These are phyloP conservation scores for Otocyon megalotis DNA, from an alignment of 2,113 vertebrate species.

Conservation along the genomic window DNA sequence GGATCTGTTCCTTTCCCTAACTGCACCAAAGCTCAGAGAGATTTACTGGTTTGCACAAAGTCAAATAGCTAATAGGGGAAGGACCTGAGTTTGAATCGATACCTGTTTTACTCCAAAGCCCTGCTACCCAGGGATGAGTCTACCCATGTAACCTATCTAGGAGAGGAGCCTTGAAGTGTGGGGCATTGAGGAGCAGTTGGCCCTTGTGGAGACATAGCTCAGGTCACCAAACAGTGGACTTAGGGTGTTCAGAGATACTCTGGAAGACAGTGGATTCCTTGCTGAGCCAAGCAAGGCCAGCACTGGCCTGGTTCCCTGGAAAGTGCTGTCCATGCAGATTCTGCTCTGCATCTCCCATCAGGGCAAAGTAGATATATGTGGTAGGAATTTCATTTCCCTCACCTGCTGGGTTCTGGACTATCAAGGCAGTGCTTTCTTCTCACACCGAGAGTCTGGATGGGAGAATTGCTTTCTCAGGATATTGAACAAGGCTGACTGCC, in stretches of 20 bases:
- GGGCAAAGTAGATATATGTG: not conserved
- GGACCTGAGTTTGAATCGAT: not conserved
- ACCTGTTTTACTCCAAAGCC: not conserved
- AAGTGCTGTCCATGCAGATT: not conserved
- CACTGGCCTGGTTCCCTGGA: not conserved
- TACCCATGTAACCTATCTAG: not conserved
- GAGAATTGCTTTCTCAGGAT: not conserved
- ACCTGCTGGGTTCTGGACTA: not conserved
- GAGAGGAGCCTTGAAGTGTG: not conserved
- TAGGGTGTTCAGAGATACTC: not conserved
- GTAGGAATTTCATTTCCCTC: slow-evolving; percentile 3
- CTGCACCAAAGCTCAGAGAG: not conserved
- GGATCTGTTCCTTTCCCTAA: not conserved
- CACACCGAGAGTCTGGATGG: not conserved
- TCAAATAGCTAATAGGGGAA: not conserved
- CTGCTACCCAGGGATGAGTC: not conserved
- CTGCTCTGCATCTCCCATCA: not conserved
- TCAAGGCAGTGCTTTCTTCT: not conserved
- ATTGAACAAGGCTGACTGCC: not conserved
- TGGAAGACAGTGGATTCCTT: not conserved
- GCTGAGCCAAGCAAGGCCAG: not conserved
- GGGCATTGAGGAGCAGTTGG: not conserved
- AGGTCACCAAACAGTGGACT: not conserved
- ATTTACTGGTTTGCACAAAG: not conserved
- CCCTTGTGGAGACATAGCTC: not conserved